Evolutionary conservation across 2,113 vertebrate genomes (phyloP).

Genomic region (Hippocampus barbouri): DNA sequence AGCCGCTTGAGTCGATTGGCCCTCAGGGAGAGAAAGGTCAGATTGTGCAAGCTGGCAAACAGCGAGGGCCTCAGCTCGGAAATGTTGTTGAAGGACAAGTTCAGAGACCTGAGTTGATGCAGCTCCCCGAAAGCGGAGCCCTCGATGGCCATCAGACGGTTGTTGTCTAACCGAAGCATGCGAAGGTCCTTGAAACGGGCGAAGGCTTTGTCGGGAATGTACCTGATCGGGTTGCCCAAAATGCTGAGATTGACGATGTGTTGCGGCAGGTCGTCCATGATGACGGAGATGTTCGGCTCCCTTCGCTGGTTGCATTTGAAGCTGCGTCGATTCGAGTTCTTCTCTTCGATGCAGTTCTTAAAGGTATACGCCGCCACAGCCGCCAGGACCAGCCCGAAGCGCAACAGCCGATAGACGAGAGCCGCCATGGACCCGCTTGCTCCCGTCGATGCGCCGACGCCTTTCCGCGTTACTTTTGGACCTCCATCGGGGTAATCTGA

Average conservation of each 20-base stretch:
- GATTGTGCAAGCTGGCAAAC: constrained; percentile 61
- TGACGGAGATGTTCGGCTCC: constrained; percentile 14
- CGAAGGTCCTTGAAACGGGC: constrained; percentile 47
- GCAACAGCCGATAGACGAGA: constrained; percentile 15
- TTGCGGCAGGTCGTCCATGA: constrained; percentile 59
- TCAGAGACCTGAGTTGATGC: constrained; percentile 49
- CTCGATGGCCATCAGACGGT: constrained; percentile 43
- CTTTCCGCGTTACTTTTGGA: neutral
- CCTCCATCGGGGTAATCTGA: constrained; percentile 10
- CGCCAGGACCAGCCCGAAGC: constrained; percentile 20
- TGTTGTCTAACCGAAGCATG: constrained; percentile 60
- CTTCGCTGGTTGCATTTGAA: constrained; percentile 66
- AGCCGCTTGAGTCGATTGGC: constrained; percentile 59
- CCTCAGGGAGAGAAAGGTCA: constrained; percentile 57
- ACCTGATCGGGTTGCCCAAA: constrained; percentile 1
- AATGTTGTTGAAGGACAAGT: constrained; percentile 68
- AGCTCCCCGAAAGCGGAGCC: constrained; percentile 69
- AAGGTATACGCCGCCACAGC: constrained; percentile 67
- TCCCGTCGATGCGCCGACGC: neutral
- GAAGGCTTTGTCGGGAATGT: constrained; percentile 53
- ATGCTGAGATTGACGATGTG: constrained; percentile 53
- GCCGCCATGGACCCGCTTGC: constrained; percentile 42
- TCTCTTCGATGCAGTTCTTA: constrained; percentile 70
- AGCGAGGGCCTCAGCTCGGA: constrained; percentile 32
- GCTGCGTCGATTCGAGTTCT: neutral